Evolutionary conservation across 1,140 invertebrate genomes (phyloP).

Genomic region (Gonatopus flavifemur): DNA sequence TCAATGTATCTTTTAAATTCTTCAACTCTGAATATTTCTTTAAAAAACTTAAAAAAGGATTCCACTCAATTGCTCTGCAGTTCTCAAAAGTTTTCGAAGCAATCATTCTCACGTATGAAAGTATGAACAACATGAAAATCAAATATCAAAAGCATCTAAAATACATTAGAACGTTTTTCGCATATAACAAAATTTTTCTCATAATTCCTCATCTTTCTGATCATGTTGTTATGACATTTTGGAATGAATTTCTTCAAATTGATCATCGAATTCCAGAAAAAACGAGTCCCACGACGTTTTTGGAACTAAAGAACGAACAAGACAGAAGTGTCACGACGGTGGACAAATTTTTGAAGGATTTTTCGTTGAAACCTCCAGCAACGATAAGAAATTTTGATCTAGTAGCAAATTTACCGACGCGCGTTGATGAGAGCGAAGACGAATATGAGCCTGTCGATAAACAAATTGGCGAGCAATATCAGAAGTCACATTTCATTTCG

Average conservation of each 20-base stretch:
- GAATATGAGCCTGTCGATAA: constrained; percentile 49
- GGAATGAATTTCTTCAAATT: background rate
- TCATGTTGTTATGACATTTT: no score
- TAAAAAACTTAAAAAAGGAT: no score
- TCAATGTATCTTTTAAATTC: no score
- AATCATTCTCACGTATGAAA: no score
- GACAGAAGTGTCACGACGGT: constrained; percentile 4
- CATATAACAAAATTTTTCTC: no score
- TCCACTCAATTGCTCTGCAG: no score
- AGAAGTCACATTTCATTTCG: constrained; percentile 21
- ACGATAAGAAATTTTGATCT: constrained; percentile 47
- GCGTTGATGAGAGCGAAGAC: constrained; percentile 43
- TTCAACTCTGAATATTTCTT: no score
- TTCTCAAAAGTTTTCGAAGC: no score
- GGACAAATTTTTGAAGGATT: constrained; percentile 1
- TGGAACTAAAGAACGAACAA: constrained; percentile 28
- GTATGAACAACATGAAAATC: no score
- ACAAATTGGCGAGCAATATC: constrained; percentile 36
- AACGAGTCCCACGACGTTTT: constrained; percentile 30
- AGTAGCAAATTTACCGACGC: constrained; percentile 47
- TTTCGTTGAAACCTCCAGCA: constrained; percentile 25
- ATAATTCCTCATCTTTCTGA: no score
- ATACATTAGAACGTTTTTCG: no score
- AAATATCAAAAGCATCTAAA: no score
- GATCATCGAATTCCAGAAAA: constrained; percentile 22